Evolutionary conservation across 2,113 vertebrate genomes (phyloP).

Genomic region (Empidonax alnorum): DNA sequence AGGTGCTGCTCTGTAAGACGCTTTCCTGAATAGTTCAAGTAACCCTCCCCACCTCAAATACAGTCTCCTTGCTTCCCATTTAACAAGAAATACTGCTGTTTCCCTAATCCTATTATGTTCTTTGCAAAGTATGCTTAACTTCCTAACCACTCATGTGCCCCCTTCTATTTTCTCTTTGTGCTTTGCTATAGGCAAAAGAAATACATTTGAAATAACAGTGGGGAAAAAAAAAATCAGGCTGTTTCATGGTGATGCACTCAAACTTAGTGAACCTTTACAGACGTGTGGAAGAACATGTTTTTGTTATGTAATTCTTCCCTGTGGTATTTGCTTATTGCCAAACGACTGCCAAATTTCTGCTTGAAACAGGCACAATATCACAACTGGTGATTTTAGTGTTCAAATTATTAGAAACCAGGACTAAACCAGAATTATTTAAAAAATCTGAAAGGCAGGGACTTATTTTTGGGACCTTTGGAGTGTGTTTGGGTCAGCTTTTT

Average conservation of each 20-base stretch:
- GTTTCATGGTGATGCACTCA: not conserved
- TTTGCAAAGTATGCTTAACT: not conserved
- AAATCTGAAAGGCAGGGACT: not conserved
- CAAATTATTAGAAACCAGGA: not conserved
- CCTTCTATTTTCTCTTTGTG: not conserved
- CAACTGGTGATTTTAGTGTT: not conserved
- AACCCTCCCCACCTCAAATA: not conserved
- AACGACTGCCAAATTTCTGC: not conserved
- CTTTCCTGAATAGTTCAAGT: not conserved
- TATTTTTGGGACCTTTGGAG: not conserved
- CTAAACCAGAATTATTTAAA: not conserved
- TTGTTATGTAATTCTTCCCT: not conserved
- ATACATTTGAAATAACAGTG: not conserved
- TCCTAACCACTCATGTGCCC: not conserved
- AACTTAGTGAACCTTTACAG: not conserved
- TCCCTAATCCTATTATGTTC: conserved; percentile 35
- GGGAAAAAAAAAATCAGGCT: not conserved
- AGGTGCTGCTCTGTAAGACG: not conserved
- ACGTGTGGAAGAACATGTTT: not conserved
- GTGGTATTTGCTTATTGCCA: not conserved
- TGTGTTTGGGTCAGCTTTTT: not conserved
- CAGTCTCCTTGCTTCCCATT: not conserved
- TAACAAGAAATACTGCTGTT: conserved; percentile 31
- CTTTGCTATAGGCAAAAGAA: not conserved
- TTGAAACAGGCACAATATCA: not conserved